phyloP scores from a whole-genome alignment of 2,888 invertebrate species.

The Leucania comma region DNA sequence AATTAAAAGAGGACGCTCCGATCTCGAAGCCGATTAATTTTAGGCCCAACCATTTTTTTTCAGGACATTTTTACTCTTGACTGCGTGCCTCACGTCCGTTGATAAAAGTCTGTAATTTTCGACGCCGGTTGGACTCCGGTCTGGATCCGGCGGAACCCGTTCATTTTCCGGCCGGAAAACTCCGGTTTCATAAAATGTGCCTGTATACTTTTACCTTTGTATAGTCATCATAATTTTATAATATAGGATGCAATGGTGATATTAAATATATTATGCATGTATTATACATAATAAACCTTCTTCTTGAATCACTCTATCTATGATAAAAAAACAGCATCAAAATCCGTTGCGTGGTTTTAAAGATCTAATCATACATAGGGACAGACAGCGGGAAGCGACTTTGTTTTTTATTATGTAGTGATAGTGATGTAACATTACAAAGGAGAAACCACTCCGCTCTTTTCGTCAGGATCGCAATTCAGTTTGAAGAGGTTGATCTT shows the following conservation, averaged over 20 bases:
- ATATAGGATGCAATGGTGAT: too few species aligned
- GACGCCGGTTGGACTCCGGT: conserved; percentile 3
- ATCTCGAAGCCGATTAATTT: conserved; percentile 39
- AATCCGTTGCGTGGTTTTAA: too few species aligned
- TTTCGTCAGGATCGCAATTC: neutral
- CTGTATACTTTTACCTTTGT: neutral
- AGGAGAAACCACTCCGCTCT: neutral
- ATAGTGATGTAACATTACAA: neutral
- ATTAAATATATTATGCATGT: too few species aligned
- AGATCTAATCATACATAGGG: too few species aligned
- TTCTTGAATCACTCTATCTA: too few species aligned
- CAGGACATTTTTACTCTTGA: neutral
- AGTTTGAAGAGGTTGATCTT: too few species aligned
- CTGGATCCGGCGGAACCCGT: neutral
- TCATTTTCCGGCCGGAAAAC: neutral
- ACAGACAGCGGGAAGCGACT: too few species aligned
- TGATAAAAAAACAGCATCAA: too few species aligned
- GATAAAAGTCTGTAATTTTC: neutral
- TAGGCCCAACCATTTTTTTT: neutral
- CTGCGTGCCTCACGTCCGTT: neutral
- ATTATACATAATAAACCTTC: too few species aligned
- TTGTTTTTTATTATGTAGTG: too few species aligned
- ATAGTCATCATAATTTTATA: neutral
- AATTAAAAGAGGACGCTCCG: conserved; percentile 66
- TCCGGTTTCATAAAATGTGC: neutral